phyloP scores from a whole-genome alignment of 2,888 invertebrate genomes.

The Anticlea derivata region DNA sequence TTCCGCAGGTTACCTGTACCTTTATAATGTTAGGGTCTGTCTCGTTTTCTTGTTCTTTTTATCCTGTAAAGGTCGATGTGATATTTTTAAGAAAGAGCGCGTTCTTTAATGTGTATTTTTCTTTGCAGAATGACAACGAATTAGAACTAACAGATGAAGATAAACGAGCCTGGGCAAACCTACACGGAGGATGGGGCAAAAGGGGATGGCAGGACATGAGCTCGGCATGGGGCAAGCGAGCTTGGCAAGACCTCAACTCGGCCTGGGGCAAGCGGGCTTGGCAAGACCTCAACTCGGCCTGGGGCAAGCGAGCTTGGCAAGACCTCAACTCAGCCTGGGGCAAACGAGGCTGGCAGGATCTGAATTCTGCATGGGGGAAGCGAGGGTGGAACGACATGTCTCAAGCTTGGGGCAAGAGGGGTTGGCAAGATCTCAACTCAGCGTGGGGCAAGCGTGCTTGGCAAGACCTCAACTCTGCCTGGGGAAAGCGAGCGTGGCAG shows the following conservation, averaged over 20 bases:
- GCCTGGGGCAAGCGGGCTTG: constrained; percentile 85
- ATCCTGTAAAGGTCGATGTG: constrained; percentile 14
- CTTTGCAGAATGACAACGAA: constrained; percentile 68
- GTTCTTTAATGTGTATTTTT: constrained; percentile 7
- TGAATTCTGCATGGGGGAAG: constrained; percentile 77
- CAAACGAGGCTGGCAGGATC: constrained; percentile 85
- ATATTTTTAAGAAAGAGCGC: constrained; percentile 1
- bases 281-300: constrained; percentile 78
- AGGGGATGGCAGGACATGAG: constrained; percentile 83
- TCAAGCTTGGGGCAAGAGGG: constrained; percentile 82
- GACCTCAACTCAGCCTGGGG: constrained; percentile 85
- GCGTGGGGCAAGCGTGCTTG: constrained; percentile 85
- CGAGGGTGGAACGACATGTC: constrained; percentile 85
- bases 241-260: constrained; percentile 80
- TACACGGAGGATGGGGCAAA: constrained; percentile 85
- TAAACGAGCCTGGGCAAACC: constrained; percentile 85
- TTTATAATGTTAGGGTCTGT: neutral
- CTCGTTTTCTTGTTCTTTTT: neutral
- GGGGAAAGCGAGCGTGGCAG: constrained; percentile 86
- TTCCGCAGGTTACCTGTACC: neutral
- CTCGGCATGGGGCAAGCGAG: constrained; percentile 83
- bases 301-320: constrained; percentile 85
- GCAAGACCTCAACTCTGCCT: constrained; percentile 80
- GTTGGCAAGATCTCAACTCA: constrained; percentile 83
- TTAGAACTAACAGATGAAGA: constrained; percentile 81